phyloP scores from a whole-genome alignment of 1,140 invertebrate species.

The Lasioglossum albipes region DNA sequence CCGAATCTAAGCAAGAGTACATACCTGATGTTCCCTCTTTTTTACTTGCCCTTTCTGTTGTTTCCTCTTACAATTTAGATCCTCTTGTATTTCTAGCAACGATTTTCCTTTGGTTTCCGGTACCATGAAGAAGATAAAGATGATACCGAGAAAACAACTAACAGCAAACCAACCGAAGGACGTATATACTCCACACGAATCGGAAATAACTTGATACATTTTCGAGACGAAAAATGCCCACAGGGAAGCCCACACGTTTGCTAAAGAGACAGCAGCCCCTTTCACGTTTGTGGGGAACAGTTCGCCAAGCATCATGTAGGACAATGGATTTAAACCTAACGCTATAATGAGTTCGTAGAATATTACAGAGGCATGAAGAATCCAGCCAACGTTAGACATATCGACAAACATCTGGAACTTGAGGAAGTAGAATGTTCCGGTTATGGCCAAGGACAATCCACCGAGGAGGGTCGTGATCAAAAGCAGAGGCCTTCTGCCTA shows the following conservation, averaged over 20 bases:
- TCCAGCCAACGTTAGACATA: constrained; percentile 74
- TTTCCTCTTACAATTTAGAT: constrained; percentile 69
- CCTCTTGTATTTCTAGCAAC: constrained; percentile 84
- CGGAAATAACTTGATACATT: constrained; percentile 81
- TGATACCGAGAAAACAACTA: constrained; percentile 80
- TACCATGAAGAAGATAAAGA: constrained; percentile 83
- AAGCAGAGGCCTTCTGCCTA: constrained; percentile 81
- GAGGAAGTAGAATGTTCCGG: constrained; percentile 79
- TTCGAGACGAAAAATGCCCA: constrained; percentile 81
- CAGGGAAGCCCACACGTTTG: constrained; percentile 75
- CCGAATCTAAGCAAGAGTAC: constrained; percentile 46
- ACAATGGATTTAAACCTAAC: constrained; percentile 82
- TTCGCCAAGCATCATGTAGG: constrained; percentile 84
- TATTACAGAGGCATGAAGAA: constrained; percentile 82
- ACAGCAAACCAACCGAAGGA: constrained; percentile 82
- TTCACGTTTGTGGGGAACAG: constrained; percentile 84
- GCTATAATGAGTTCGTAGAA: constrained; percentile 82
- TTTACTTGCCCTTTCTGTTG: constrained; percentile 9
- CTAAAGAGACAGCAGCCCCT: constrained; percentile 79
- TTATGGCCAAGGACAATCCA: constrained; percentile 73
- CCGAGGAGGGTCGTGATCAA: constrained; percentile 81
- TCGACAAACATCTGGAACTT: constrained; percentile 74
- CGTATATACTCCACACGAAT: constrained; percentile 80
- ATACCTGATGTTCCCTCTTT: constrained; percentile 32
- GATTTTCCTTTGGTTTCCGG: constrained; percentile 87